These are phyloP conservation scores for Zelostemma sp. DNA, from an alignment of 1,140 invertebrate genomes.

Conservation along the genomic window DNA sequence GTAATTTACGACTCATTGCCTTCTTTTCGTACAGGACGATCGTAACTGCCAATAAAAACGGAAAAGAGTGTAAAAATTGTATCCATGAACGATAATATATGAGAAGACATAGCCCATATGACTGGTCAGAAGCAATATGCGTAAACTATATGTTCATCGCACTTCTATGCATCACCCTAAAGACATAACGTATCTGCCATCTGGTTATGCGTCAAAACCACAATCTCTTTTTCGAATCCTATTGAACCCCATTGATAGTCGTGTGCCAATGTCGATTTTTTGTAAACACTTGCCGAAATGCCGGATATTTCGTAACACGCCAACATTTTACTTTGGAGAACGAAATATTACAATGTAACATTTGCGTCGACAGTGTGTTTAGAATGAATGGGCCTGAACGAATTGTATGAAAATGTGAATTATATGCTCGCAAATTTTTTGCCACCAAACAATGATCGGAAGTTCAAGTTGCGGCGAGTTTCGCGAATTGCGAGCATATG, in stretches of 20 bases:
- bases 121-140: slow-evolving; percentile 5
- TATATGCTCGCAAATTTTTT: slow-evolving; percentile 22
- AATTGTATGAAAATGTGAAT: slow-evolving; percentile 30
- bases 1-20: too few species aligned
- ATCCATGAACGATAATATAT: slow-evolving; percentile 21
- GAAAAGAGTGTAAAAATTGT: slow-evolving; percentile 1
- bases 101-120: slow-evolving; percentile 29
- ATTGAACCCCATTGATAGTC: slow-evolving; percentile 33
- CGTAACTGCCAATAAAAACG: too few species aligned
- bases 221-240: slow-evolving; percentile 35
- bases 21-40: too few species aligned
- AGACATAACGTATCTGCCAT: slow-evolving; percentile 32
- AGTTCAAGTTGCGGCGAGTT: slow-evolving; percentile 15
- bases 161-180: slow-evolving; percentile 18
- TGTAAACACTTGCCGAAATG: slow-evolving; percentile 38
- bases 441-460: slow-evolving; percentile 16
- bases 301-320: slow-evolving; percentile 36
- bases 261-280: slow-evolving; percentile 33
- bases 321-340: slow-evolving; percentile 37
- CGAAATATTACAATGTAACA: slow-evolving; percentile 19
- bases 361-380: slow-evolving; percentile 41
- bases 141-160: slow-evolving; percentile 30
- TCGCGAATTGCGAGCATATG: slow-evolving; percentile 2
- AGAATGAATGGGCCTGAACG: slow-evolving; percentile 23
- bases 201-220: slow-evolving; percentile 45